Percentiles rank a stretch among this genome's conserved stretches.
These are phyloP conservation scores for Apaloderma vittatum DNA, from an alignment of 2,113 vertebrate genomes.

Conservation along the genomic window DNA sequence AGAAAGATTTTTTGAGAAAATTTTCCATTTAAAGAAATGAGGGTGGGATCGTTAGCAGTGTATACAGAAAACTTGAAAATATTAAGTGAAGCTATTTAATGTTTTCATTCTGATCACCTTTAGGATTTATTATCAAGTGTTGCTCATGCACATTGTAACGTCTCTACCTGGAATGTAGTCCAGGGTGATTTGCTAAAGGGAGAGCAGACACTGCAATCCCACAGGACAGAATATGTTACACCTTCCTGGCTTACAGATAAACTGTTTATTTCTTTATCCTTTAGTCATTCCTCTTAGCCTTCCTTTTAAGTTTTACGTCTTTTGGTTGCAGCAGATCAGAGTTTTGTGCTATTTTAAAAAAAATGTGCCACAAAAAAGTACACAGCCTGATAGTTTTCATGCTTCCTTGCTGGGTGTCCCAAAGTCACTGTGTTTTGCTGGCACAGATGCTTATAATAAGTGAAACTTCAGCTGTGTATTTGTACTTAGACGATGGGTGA, in stretches of 20 bases:
- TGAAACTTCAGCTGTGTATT: background rate
- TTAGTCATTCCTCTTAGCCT: background rate
- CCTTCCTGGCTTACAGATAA: background rate
- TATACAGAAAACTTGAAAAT: background rate
- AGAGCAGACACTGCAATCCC: rapidly evolving
- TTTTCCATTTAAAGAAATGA: background rate
- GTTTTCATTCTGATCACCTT: background rate
- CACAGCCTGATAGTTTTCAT: no score
- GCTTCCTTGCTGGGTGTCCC: no score
- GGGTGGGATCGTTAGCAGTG: background rate
- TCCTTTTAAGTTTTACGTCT: background rate
- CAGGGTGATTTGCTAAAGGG: background rate
- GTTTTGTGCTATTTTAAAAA: background rate
- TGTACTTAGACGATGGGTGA: background rate
- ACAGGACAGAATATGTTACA: background rate
- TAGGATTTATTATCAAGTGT: background rate
- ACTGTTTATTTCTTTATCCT: background rate
- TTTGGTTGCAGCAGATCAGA: background rate
- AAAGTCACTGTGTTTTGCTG: no score
- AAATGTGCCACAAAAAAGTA: background rate
- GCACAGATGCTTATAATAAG: background rate
- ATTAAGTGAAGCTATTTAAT: background rate
- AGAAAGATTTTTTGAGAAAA: background rate
- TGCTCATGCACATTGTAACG: background rate
- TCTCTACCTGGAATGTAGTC: background rate